phyloP scores from a whole-genome alignment of 1,140 invertebrate genomes.

The Hypothenemus hampei region DNA sequence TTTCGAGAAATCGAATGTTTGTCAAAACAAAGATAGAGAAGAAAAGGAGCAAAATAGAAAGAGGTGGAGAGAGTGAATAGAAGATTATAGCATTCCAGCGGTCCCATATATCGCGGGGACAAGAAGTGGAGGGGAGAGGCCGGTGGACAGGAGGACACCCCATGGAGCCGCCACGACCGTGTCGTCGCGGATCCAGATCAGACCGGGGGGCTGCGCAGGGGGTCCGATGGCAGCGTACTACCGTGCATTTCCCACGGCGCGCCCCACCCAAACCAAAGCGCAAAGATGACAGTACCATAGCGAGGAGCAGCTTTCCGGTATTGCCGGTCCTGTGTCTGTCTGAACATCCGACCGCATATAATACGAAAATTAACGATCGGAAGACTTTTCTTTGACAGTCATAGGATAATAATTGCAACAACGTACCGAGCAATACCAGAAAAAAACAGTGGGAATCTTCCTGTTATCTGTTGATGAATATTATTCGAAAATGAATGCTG shows the following conservation, averaged over 20 bases:
- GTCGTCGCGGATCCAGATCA: slow-evolving; percentile 9
- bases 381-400: no score
- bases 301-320: slow-evolving; percentile 7
- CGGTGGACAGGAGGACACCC: no score
- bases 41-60: no score
- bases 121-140: neutral
- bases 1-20: no score
- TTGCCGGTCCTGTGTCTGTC: neutral
- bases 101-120: slow-evolving; percentile 14
- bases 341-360: no score
- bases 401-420: no score
- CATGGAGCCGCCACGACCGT: slow-evolving; percentile 9
- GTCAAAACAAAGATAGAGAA: no score
- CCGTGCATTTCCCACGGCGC: slow-evolving; percentile 17
- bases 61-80: neutral
- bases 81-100: slow-evolving; percentile 9
- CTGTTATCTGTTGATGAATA: no score
- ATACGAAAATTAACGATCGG: no score
- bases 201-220: slow-evolving; percentile 1
- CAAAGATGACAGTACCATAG: neutral
- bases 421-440: no score
- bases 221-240: slow-evolving; percentile 2
- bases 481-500: no score
- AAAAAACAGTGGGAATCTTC: no score
- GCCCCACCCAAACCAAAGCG: slow-evolving; percentile 6